Conservation (phyloP, 2,113 vertebrate species). For the Poicephalus gulielmi region DNA sequence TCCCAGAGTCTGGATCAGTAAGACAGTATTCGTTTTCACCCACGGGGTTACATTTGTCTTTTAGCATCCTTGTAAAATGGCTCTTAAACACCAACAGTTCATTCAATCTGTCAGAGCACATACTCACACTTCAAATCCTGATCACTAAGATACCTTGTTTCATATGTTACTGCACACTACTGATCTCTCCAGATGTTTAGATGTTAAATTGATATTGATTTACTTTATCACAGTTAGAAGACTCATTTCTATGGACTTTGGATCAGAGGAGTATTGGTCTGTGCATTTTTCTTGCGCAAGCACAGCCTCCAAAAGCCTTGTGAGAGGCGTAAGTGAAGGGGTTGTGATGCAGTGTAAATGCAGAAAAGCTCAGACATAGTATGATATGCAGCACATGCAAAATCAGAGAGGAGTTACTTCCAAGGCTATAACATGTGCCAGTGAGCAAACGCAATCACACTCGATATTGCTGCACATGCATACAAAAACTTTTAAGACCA, state of each 20-base stretch:
- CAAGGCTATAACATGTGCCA: not conserved
- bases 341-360: rapidly evolving
- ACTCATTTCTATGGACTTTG: not conserved
- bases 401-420: not conserved
- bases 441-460: not conserved
- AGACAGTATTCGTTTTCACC: not conserved
- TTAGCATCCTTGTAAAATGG: not conserved
- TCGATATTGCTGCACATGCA: not conserved
- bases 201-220: not conserved
- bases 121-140: not conserved
- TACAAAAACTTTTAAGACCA: not conserved
- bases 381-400: not conserved
- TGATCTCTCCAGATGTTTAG: not conserved
- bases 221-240: not conserved
- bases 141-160: not conserved
- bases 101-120: not conserved
- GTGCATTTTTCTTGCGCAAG: not conserved
- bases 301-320: not conserved
- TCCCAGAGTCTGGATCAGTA: not conserved
- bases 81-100: not conserved
- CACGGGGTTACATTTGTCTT: not conserved
- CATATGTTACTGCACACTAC: not conserved
- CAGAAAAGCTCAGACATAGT: not conserved
- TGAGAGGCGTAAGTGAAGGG: not conserved
- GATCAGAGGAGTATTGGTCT: not conserved